Evolutionary conservation across 2,888 invertebrate species (phyloP).

Genomic region (Agrochola circellaris): DNA sequence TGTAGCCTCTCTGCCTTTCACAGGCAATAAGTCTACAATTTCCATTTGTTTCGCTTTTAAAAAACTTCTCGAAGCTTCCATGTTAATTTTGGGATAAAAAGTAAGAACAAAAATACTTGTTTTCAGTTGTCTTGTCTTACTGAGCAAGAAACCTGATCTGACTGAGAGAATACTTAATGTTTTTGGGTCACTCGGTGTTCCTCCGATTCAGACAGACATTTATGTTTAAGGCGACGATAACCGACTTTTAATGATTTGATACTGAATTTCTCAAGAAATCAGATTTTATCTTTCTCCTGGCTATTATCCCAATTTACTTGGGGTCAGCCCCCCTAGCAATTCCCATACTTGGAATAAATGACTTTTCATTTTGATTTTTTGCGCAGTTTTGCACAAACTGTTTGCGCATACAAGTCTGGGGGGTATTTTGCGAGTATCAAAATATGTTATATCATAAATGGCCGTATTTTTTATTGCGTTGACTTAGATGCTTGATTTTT

Average conservation of each 20-base stretch:
- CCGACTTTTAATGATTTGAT: no score
- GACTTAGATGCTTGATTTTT: no score
- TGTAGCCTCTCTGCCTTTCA: conserved; percentile 39
- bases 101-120: conserved; percentile 31
- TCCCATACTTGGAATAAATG: background rate
- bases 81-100: conserved; percentile 47
- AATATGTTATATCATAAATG: no score
- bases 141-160: conserved; percentile 4
- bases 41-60: conserved; percentile 50
- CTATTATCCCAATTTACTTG: no score
- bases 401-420: background rate
- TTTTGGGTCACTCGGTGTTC: background rate
- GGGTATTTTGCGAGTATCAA: no score
- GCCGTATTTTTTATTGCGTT: no score
- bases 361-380: no score
- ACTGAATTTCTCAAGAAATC: no score
- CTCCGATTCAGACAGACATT: background rate
- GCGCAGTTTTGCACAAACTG: background rate
- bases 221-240: background rate
- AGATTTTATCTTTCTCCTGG: no score
- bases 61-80: conserved; percentile 46
- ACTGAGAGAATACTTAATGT: conserved; percentile 16
- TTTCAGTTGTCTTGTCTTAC: background rate
- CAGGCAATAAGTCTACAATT: conserved; percentile 59
- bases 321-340: no score